Base-by-base conservation (phyloP, 30 jellyfish, hydroid and myxozoan species). In the Turritopsis rubra region DNA sequence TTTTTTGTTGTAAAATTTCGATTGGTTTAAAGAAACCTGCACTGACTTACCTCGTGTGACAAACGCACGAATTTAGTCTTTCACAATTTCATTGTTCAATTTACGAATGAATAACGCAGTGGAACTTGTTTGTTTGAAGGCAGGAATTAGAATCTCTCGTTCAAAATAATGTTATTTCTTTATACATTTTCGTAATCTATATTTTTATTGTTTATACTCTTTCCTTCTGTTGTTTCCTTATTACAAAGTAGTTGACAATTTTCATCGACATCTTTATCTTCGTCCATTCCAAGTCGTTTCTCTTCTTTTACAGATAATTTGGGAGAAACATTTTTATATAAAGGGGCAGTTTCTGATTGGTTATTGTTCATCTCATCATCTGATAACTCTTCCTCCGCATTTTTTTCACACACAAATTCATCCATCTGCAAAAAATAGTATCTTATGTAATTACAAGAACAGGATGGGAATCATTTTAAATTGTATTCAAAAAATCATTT, bases 281-380 rank as follows among this genome's bases (percentile, higher is more conserved):
- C 77, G 19, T 68, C 77, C 30, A 68, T 23, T 18, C 73, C 21
- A 18, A 0, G 31, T 68, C 31, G 16, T 27, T 27, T 23, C 77
- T 27, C 77, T 19, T 68, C 77, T 19, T 68, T 68, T n/a, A 27
- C 8, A n/a, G 77, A 27, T 9, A n/a, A 19, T 9, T 68, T 68
- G 77, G 77, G 21, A 1, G 77, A 7, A 68, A 41, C 60, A 41
- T 41, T 41, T 41, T 13, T 41, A 41, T 41, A 41, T 41, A 41
- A 23, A n/a, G 28, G 77, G 77, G 77, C 21, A 22, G 23, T 9
- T 27, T 23, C 30, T 68, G 30, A 68, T 23, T n/a, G 28, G 77
- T 68, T 68, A 68, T 68, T 68, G 77, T 68, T 68, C 77, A 68
- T 68, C 28, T 68, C 77, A 1, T 68, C 77, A 19, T 68, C 77